Evolutionary conservation across 2,113 vertebrate genomes (phyloP).

Genomic region (Macquaria australasica): DNA sequence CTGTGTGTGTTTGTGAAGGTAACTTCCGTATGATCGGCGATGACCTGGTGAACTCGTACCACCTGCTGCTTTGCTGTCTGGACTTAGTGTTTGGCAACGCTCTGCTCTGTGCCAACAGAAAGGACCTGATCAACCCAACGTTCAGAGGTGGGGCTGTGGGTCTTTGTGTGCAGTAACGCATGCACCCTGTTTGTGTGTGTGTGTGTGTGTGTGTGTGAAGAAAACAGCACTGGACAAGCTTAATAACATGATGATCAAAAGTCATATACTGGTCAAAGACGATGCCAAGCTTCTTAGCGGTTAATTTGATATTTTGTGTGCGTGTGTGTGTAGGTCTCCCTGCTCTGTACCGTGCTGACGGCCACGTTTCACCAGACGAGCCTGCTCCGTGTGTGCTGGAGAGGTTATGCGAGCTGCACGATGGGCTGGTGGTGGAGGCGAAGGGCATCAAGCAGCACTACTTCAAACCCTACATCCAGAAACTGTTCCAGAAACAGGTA

Average conservation of each 20-base stretch:
- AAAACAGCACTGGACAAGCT: too few species aligned
- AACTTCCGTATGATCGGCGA: slow-evolving; percentile 99
- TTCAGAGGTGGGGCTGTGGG: slow-evolving; percentile 88
- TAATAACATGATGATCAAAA: too few species aligned
- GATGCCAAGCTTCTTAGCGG: too few species aligned
- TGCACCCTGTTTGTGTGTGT: background rate
- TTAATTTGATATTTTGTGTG: too few species aligned
- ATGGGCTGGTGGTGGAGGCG: slow-evolving; percentile 94
- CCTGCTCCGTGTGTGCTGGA: slow-evolving; percentile 91
- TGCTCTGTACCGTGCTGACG: slow-evolving; percentile 71
- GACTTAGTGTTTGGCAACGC: slow-evolving; percentile 95
- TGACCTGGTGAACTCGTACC: slow-evolving; percentile 99
- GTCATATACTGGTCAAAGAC: too few species aligned
- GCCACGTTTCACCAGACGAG: slow-evolving; percentile 74
- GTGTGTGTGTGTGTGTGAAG: background rate
- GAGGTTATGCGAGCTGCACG: slow-evolving; percentile 92
- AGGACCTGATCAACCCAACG: slow-evolving; percentile 91
- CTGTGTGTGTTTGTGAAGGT: slow-evolving; percentile 81
- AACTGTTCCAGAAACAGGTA: slow-evolving; percentile 91
- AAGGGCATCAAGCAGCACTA: slow-evolving; percentile 99
- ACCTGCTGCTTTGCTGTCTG: slow-evolving; percentile 98
- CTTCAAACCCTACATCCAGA: slow-evolving; percentile 95
- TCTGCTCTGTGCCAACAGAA: slow-evolving; percentile 91
- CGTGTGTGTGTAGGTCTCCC: slow-evolving; percentile 81
- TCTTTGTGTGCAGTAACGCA: too few species aligned